Conservation (phyloP, 2,797 vertebrate genomes). For the Scolopax bukidnonensis region DNA sequence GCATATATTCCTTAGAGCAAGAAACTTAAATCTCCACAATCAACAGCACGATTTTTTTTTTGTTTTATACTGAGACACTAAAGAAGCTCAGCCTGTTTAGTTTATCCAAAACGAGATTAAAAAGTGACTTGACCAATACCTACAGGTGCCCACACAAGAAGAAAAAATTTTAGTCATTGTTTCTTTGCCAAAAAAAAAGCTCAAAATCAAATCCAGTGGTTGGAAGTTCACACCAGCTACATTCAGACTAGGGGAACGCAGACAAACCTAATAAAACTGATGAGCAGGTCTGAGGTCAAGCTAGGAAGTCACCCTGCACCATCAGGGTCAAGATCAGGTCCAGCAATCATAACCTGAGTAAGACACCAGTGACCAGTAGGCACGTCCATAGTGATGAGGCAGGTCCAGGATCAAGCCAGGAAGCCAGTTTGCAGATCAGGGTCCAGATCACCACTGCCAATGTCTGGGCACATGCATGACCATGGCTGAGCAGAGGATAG, state of each 20-base stretch:
- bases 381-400: background rate
- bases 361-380: background rate
- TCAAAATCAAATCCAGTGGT: background rate
- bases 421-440: background rate
- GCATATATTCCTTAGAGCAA: background rate
- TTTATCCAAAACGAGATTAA: background rate
- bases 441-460: accelerated
- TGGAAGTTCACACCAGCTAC: background rate
- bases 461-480: background rate
- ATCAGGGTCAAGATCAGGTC: background rate
- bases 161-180: background rate
- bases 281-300: background rate
- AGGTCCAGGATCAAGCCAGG: background rate
- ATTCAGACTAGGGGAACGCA: background rate
- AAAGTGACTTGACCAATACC: background rate
- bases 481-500: background rate
- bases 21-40: background rate
- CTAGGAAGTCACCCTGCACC: background rate
- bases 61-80: background rate
- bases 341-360: background rate
- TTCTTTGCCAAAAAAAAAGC: background rate
- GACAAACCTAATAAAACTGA: background rate
- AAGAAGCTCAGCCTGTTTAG: background rate
- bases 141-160: background rate
- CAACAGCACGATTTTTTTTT: background rate